Conservation (phyloP, 2,888 invertebrate species). For the Venustoraphidia nigricollis region DNA sequence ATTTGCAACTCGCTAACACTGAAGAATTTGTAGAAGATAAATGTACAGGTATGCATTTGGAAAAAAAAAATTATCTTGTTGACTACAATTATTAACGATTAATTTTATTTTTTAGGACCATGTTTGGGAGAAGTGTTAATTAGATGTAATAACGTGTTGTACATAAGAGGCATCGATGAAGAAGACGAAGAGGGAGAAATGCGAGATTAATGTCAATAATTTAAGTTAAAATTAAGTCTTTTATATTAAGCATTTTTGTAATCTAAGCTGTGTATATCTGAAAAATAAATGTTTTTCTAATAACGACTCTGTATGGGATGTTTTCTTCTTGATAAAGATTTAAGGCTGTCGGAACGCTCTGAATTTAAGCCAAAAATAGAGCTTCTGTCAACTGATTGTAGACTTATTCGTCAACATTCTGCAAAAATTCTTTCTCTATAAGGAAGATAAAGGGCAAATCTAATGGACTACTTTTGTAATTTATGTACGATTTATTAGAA, state of each 20-base stretch:
- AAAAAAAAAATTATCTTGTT: not conserved
- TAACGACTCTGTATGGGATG: not conserved
- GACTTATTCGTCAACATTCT: too few species aligned
- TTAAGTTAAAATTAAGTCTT: constrained; percentile 1
- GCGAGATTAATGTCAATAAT: constrained; percentile 45
- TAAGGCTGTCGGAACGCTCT: too few species aligned
- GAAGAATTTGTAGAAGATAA: constrained; percentile 93
- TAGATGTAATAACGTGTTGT: constrained; percentile 92
- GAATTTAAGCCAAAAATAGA: too few species aligned
- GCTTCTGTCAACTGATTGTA: too few species aligned
- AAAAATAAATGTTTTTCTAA: not conserved
- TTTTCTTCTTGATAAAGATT: not conserved
- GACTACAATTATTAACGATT: constrained; percentile 4
- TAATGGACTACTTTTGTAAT: too few species aligned
- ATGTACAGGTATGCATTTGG: constrained; percentile 51
- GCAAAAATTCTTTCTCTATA: too few species aligned
- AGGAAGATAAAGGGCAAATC: too few species aligned
- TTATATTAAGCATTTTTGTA: not conserved
- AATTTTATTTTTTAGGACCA: constrained; percentile 13
- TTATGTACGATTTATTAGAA: too few species aligned
- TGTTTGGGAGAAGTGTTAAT: constrained; percentile 88
- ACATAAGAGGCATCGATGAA: constrained; percentile 87
- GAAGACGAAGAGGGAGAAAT: constrained; percentile 96
- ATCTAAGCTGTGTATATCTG: not conserved
- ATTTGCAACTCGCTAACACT: constrained; percentile 91